Evolutionary conservation across 2,113 vertebrate species (phyloP).

Genomic region (Eretmodus cyanostictus): DNA sequence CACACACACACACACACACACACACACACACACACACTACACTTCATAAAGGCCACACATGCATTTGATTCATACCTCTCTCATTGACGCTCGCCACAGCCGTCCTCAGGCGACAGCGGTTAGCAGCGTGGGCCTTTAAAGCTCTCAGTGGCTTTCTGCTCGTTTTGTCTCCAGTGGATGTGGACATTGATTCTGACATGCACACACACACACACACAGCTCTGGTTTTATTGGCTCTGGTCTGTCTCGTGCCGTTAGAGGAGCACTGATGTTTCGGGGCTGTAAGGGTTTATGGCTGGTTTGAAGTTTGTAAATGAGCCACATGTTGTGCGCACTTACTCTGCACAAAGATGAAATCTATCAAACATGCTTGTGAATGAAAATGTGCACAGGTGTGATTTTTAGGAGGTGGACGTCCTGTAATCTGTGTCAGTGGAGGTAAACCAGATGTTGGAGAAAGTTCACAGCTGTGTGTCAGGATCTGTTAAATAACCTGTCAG

Average conservation of each 20-base stretch:
- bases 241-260: not conserved
- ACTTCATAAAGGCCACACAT: not conserved
- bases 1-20: not conserved
- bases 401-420: not conserved
- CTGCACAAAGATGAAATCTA: not conserved
- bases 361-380: accelerated
- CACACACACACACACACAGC: not conserved
- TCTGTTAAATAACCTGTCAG: not conserved
- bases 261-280: not conserved
- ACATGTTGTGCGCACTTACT: not conserved
- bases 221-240: not conserved
- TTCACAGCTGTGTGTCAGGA: not conserved
- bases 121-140: not conserved
- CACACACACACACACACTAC: not conserved
- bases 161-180: not conserved
- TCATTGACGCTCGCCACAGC: not conserved
- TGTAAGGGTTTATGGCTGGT: not conserved
- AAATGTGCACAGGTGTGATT: not conserved
- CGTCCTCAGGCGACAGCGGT: conserved; percentile 13
- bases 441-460: not conserved
- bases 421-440: not conserved
- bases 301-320: not conserved
- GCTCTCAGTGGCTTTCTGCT: not conserved
- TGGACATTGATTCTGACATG: not conserved
- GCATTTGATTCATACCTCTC: not conserved